Base-by-base conservation (phyloP, 2,888 invertebrate species). In the Poecilus cupreus region DNA sequence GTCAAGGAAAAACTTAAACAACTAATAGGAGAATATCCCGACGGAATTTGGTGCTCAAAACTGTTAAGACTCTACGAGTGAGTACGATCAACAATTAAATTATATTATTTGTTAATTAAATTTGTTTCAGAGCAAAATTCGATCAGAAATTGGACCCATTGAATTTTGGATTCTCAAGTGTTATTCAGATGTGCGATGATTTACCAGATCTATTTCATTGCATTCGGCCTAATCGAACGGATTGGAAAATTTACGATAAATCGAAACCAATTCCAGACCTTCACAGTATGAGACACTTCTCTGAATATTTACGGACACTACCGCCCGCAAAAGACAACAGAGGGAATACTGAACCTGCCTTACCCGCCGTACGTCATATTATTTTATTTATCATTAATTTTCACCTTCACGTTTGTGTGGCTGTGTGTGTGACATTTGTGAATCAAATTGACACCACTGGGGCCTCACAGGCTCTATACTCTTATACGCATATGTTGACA, bases 1-100 rank as follows among this genome's bases (percentile, higher is more conserved):
- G 84, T 89, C 1, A 86, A 86, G 81, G 81, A 84, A 18, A 87
- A 88, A 82, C 83, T 89, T 20, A 85, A 83, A 72, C 81, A 26
- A 10, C 82, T 92, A 22, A 88, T 92, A 3, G 60, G 78, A 0
- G 86, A 88, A 20, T 86, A 88, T 64, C 88, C 89, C 0, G 87
- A 89, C 0, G 92, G 92, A 1, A 87, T 92, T 10, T 90, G 89
- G 89, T 90, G 90, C 83, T 87, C 89, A 0, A 89, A 91, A 51
- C 86, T 92, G 3, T 87, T 90, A 5, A 84, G 86, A 11, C 82
- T 89, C 2, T 91, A 92, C 85, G 89, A 88, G 91, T 91, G 84
- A 83, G 85, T 83, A 75, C 8, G n/a, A 39, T 11, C 20, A 13
- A 51, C 8, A 18, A 18, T 54, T 54, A n/a, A n/a, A n/a, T 18